Base-by-base conservation (phyloP, 2,797 vertebrate species). In the Malurus splendens region DNA sequence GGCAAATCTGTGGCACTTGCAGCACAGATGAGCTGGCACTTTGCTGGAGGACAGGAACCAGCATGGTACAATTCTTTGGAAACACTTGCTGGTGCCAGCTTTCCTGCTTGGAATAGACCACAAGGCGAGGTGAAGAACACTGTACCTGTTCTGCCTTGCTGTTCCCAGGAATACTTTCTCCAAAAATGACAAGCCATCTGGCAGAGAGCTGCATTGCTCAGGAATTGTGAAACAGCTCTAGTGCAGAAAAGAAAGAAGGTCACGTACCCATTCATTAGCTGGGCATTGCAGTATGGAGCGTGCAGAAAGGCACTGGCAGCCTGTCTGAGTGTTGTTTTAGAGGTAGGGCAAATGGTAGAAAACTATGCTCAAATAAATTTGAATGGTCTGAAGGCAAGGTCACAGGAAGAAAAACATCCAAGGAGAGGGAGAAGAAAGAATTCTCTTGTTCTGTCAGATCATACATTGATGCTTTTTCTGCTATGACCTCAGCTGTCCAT, bases 111-210 rank as follows among this genome's bases (percentile, higher is more conserved):
- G 86, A 91, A 50, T 9, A 80, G 72, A 71, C 33, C 18, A 18
- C 64, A 52, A 1, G 7, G 33, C 0, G 0, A 90, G 70, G 64
- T 60, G 51, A 91, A 68, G 70, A 92, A 23, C 57, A 17, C 14
- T 33, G 32, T 86, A 57, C 44, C 60, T 76, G 36, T 67, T 93
- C 76, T 90, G 60, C 82, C 59, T 87, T 5, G 7, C 64, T 89
- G 28, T 90, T 94, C 74, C 70, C 24, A 51, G 64, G 78, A 94
- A 78, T 62, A 91, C 87, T 96, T 96, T 96, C 95, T 93, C 79
- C 51, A 70, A 78, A 92, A 90, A 56, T 1, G 59, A 68, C 85
- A 89, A 25, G 51, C 54, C 79, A n/a, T 47, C 66, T 85, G 75
- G 47, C 80, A 93, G 41, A 50, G 70, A 90, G 42, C 25, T 44